A percentile compares a stretch with the other conserved stretches of the same genome.
Evolutionary conservation across 2,797 vertebrate species (phyloP).

Genomic region (Eremophila alpestris): DNA sequence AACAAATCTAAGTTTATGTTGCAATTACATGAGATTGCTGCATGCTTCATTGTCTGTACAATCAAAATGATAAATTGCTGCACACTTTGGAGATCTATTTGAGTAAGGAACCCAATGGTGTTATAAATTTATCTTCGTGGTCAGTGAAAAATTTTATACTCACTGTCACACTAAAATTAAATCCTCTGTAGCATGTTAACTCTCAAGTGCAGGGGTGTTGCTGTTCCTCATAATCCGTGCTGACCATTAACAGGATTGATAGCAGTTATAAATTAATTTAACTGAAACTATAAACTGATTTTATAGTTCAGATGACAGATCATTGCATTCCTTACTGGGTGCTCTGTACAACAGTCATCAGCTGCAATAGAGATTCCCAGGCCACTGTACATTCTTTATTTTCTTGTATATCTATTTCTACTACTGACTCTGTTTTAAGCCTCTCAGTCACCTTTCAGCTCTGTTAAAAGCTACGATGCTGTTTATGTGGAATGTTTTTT

Average conservation of each 20-base stretch:
- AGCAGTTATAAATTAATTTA: constrained; percentile 31
- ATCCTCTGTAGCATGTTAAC: not conserved
- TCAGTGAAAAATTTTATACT: not conserved
- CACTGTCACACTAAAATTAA: not conserved
- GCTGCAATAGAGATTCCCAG: not conserved
- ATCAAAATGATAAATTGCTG: not conserved
- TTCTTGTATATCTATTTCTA: not conserved
- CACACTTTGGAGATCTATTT: not conserved
- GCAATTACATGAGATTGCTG: not conserved
- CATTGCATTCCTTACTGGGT: not conserved
- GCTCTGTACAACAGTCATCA: not conserved
- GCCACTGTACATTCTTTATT: not conserved
- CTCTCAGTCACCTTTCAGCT: not conserved
- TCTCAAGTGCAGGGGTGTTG: not conserved
- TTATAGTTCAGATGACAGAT: not conserved
- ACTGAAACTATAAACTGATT: constrained; percentile 13
- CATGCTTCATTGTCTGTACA: not conserved
- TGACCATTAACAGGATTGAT: constrained; percentile 27
- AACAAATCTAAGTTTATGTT: not conserved
- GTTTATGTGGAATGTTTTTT: not conserved
- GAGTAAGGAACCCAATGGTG: not conserved
- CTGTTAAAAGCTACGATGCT: not conserved
- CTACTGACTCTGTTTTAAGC: not conserved
- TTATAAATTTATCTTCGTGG: not conserved
- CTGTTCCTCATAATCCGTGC: not conserved